Conservation (phyloP, 2,113 vertebrate genomes). For the Aptenodytes forsteri region DNA sequence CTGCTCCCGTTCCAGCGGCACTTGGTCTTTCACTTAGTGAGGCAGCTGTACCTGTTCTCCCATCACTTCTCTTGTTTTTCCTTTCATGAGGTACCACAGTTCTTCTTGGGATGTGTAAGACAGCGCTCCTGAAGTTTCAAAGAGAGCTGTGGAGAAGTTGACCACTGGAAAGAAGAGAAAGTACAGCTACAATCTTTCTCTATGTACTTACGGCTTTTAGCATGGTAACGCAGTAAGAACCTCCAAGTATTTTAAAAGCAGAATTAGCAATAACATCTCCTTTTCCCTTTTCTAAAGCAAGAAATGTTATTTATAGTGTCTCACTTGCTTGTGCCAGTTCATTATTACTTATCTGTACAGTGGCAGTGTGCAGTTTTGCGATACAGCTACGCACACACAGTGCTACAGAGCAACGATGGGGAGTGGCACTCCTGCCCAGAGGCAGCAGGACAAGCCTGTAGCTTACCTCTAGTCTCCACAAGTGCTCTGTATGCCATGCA, state of each 20-base stretch:
- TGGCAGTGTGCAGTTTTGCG: fast-evolving
- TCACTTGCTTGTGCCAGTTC: fast-evolving
- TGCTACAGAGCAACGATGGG: fast-evolving
- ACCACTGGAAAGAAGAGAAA: fast-evolving
- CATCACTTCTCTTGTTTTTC: fast-evolving
- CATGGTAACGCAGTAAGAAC: fast-evolving
- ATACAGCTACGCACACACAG: fast-evolving
- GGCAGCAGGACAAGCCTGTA: neutral
- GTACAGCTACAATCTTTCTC: fast-evolving
- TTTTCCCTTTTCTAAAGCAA: neutral
- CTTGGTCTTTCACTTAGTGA: fast-evolving
- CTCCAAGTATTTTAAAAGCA: neutral
- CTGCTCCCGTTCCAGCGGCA: fast-evolving
- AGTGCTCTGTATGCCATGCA: fast-evolving
- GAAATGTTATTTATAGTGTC: neutral
- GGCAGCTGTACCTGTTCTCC: neutral
- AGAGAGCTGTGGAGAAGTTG: neutral
- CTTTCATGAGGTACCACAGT: fast-evolving
- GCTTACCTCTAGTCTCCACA: neutral
- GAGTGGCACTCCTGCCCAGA: neutral
- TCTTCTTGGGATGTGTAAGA: fast-evolving
- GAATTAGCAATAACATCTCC: neutral
- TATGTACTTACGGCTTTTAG: neutral
- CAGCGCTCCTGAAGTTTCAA: neutral
- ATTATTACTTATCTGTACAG: neutral